These are phyloP conservation scores for Perca flavescens DNA, from an alignment of 2,113 vertebrate species.

Conservation along the genomic window DNA sequence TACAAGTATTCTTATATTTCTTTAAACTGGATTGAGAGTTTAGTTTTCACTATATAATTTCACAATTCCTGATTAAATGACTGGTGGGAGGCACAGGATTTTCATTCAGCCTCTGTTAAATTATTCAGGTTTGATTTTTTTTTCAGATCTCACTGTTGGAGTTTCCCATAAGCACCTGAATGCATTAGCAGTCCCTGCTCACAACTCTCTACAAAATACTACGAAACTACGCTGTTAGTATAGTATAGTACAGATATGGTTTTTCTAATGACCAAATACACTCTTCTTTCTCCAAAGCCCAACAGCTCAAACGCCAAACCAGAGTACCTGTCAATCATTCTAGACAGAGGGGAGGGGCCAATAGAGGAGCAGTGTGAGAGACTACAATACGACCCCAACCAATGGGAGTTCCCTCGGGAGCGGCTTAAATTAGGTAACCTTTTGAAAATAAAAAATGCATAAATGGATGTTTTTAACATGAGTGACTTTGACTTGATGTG, in stretches of 20 bases:
- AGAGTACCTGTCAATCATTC: conserved; percentile 92
- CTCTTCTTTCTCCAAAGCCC: conserved; percentile 78
- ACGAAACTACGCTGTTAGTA: background rate
- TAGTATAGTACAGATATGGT: background rate
- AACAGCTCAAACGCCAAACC: conserved; percentile 84
- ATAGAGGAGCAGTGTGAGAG: conserved; percentile 90
- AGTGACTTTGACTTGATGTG: background rate
- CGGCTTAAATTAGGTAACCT: conserved; percentile 92
- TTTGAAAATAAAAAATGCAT: background rate
- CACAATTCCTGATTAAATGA: background rate
- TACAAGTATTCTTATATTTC: background rate
- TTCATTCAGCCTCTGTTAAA: too few species aligned
- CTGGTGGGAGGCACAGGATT: background rate
- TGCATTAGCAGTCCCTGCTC: background rate
- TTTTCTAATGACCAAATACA: background rate
- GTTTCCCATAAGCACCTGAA: background rate
- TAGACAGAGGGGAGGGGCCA: conserved; percentile 90
- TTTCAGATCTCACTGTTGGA: background rate
- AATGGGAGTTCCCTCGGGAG: conserved; percentile 96
- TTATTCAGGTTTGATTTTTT: too few species aligned
- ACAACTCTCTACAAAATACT: background rate
- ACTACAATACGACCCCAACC: conserved; percentile 92
- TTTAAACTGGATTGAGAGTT: background rate
- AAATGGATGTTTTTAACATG: background rate
- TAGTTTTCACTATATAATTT: background rate